Base-by-base conservation (phyloP, 2,888 invertebrate species). In the Pyrrhosoma nymphula region DNA sequence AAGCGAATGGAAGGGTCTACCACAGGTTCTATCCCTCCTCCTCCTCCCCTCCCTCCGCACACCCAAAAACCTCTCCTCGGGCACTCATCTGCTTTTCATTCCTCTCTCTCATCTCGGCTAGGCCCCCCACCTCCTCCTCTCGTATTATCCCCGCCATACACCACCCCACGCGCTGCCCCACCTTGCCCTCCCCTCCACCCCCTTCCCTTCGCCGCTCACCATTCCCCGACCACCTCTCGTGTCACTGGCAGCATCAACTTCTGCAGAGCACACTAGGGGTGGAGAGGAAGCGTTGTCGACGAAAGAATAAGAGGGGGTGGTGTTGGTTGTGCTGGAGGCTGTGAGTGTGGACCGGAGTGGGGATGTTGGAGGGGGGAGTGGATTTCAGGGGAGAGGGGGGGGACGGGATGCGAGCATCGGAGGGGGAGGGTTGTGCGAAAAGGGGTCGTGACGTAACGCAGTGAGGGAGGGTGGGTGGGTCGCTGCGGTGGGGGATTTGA, bases 231-330 rank as follows among this genome's bases (percentile, higher is more conserved):
- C 63, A 39, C 12, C 26, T 47, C 93, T 47, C 47, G 63, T 69
- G 93, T 93, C 93, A 26, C 93, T 69, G 93, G 69, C 93, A 93
- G 93, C 93, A 93, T 93, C 93, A 82, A 35, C 93, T 93, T 69
- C 93, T 93, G 93, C 93, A 93, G 69, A 93, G 30, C 82, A 35
- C 82, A 35, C 30, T 14, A 16, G 35, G 91, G 91, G 47, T 4
- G 39, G 63, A 47, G n/a, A 47, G 93, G 47, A 39, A 47, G 35
- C 63, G 93, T 35, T 56, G 91, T 60, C 60, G 56, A 35, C 10
- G 60, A 39, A 63, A 60, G 91, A 23, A 35, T 60, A 23, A 88
- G 90, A 55, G 56, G 90, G 56, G 60, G 90, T 18, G 35, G 88
- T 20, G 56, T 60, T n/a, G 60, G 30, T 30, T 56, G n/a, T 23